phyloP scores from a whole-genome alignment of 2,797 vertebrate species.

The Hafferia zeledoni region DNA sequence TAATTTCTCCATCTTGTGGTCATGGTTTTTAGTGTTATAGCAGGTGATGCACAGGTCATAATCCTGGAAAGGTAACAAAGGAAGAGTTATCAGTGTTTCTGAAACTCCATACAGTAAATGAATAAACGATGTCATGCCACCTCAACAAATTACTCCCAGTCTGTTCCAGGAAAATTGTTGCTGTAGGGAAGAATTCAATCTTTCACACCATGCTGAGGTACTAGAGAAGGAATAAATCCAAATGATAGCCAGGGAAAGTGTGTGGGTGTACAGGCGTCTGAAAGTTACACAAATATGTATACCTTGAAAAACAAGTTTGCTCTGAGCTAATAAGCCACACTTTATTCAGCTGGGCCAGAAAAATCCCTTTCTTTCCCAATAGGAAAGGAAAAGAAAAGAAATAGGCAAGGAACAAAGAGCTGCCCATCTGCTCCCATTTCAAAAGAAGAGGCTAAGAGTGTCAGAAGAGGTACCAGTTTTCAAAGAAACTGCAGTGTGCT shows the following conservation, averaged over 20 bases:
- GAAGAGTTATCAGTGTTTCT: background rate
- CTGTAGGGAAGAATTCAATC: background rate
- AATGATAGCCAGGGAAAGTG: background rate
- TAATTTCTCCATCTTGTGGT: conserved; percentile 98
- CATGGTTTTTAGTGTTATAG: conserved; percentile 96
- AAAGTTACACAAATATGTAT: background rate
- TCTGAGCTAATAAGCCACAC: background rate
- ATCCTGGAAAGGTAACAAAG: conserved; percentile 78
- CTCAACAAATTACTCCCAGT: background rate
- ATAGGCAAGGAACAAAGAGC: background rate
- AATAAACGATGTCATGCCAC: background rate
- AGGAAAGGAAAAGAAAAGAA: background rate
- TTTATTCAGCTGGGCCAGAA: background rate
- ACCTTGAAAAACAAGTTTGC: background rate
- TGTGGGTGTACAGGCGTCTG: background rate
- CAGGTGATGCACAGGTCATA: conserved; percentile 98
- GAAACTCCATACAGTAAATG: background rate
- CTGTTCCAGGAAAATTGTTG: background rate
- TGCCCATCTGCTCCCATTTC: background rate
- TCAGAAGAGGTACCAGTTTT: background rate
- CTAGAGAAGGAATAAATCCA: background rate
- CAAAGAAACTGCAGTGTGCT: background rate
- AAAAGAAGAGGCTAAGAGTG: background rate
- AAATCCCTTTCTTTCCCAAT: background rate
- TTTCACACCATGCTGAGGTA: background rate